phyloP scores from a whole-genome alignment of 2,797 vertebrate species.

The Myotis planiceps region DNA sequence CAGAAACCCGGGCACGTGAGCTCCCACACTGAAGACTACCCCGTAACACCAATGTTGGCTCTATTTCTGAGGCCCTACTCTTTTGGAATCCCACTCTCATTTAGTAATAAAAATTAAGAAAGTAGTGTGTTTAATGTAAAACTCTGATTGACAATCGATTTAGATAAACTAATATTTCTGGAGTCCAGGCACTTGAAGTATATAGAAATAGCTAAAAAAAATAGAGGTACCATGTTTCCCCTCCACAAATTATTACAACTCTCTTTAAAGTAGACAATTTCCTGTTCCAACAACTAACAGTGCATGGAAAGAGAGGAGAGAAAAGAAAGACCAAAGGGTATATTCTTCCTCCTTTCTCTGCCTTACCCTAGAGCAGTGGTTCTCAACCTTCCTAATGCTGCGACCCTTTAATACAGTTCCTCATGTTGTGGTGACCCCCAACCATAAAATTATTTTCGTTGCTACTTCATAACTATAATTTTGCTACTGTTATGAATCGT shows the following conservation, averaged over 20 bases:
- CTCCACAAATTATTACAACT: not conserved
- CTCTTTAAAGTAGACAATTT: not conserved
- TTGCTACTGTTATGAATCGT: no score
- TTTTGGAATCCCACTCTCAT: not conserved
- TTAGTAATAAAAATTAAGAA: slow-evolving; percentile 21
- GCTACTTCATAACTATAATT: no score
- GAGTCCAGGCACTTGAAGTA: not conserved
- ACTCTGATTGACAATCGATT: not conserved
- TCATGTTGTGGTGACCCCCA: no score
- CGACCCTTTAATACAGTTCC: no score
- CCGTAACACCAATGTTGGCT: not conserved
- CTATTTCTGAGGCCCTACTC: not conserved
- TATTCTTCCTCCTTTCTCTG: not conserved
- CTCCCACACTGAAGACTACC: not conserved
- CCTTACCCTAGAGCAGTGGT: not conserved
- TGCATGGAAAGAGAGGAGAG: not conserved
- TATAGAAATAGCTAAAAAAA: not conserved
- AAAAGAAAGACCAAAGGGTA: not conserved
- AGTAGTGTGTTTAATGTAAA: slow-evolving; percentile 2
- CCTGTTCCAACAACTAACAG: not conserved
- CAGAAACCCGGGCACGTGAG: not conserved
- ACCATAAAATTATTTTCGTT: no score
- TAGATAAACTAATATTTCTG: not conserved
- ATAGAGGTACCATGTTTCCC: not conserved
- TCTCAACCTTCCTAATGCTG: no score